Percentiles rank a stretch among this genome's conserved stretches.
Evolutionary conservation across 2,888 invertebrate genomes (phyloP).

Genomic region (Melanchra persicariae): DNA sequence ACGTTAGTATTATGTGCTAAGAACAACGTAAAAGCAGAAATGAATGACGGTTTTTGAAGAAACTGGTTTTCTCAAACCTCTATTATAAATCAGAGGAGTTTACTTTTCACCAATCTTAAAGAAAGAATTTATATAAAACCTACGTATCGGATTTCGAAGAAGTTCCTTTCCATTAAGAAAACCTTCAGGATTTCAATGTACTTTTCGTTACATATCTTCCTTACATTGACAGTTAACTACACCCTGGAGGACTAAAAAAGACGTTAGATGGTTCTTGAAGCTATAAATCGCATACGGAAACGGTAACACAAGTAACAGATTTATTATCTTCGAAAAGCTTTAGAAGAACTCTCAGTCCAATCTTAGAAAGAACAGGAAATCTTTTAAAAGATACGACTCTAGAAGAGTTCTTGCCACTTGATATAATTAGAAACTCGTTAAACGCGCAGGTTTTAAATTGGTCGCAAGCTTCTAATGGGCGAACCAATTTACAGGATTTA

Average conservation of each 20-base stretch:
- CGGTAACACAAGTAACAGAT: slow-evolving; percentile 45
- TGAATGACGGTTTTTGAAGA: not conserved
- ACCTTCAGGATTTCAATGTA: slow-evolving; percentile 29
- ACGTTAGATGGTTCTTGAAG: slow-evolving; percentile 37
- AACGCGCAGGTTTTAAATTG: slow-evolving; percentile 33
- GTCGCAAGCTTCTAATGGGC: slow-evolving; percentile 28
- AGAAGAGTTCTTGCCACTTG: slow-evolving; percentile 35
- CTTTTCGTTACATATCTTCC: slow-evolving; percentile 35
- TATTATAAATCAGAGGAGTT: not conserved
- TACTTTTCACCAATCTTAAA: not conserved
- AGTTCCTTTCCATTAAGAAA: slow-evolving; percentile 21
- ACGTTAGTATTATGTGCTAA: slow-evolving; percentile 7
- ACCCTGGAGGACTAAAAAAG: slow-evolving; percentile 41
- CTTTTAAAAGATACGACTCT: slow-evolving; percentile 23
- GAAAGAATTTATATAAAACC: not conserved
- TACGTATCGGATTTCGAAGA: slow-evolving; percentile 5
- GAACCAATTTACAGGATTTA: slow-evolving; percentile 38
- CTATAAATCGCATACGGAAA: slow-evolving; percentile 49
- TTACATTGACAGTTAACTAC: slow-evolving; percentile 58
- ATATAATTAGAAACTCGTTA: slow-evolving; percentile 50
- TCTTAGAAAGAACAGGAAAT: slow-evolving; percentile 14
- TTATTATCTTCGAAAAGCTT: slow-evolving; percentile 44
- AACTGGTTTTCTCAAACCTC: not conserved
- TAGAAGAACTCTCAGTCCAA: slow-evolving; percentile 11
- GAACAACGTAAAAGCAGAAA: not conserved